Base-by-base conservation (phyloP, 2,888 invertebrate genomes). In the Tetropium fuscum region DNA sequence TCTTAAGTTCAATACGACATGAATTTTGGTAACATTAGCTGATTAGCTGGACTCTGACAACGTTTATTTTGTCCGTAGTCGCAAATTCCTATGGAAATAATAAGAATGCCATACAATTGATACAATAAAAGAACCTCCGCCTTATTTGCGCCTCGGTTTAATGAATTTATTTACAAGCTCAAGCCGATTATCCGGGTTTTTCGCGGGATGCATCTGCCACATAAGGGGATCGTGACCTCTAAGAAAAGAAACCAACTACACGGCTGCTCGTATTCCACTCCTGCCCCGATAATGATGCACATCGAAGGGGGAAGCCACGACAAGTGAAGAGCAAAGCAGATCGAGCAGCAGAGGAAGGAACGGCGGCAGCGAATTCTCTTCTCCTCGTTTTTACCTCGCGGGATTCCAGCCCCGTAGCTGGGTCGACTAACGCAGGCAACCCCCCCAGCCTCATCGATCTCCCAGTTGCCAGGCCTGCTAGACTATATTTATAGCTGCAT, bases 401-500 rank as follows among this genome's bases (percentile, higher is more conserved):
- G 32, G 45, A 30, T 27, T 32, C 44, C 36, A 22, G 48, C 48
- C 36, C 48, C 48, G 27, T 25, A 18, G 48, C 48, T 11, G 48
- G 48, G 48, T 48, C 48, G 36, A 36, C 34, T 48, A 48, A 36
- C 44, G 27, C 15, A 25, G 44, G 18, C 27, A 18, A 43, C 8
- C 15, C 34, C 34, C 20, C 48, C 48, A 48, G 48, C 22, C 48
- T 34, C 48, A 48, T 48, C 48, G 48, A 48, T 48, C 48, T 48
- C 36, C 36, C 48, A 22, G 48, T 48, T 48, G 36, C 48, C 48
- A 48, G 48, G 48, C 36, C 48, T 32, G 48, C 48, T 48, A 36
- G 48, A 48, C 48, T 48, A 48, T 48, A 48, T 48, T 48, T 48
- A 48, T 48, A 48, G 48, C 48, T 36, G 48, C 48, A 48, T 48